Evolutionary conservation across 2,797 vertebrate genomes (phyloP).

Genomic region (Oryzias sinensis): DNA sequence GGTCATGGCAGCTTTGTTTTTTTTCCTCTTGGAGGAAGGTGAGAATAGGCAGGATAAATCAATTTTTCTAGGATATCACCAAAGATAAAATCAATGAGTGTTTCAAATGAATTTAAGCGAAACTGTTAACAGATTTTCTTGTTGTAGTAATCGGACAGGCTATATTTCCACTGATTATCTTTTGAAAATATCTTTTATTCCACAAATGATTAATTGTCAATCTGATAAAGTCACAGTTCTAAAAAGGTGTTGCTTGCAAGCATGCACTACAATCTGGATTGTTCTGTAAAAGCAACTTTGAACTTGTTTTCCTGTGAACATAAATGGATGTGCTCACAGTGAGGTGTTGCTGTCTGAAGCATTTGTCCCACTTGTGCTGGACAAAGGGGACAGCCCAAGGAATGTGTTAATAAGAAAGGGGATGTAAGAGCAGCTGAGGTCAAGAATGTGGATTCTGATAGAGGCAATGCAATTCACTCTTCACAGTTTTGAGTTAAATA

Average conservation of each 20-base stretch:
- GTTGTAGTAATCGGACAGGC: no score
- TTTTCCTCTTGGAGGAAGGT: no score
- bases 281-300: not conserved
- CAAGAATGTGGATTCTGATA: no score
- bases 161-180: no score
- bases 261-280: slow-evolving; percentile 10
- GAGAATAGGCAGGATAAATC: slow-evolving; percentile 25
- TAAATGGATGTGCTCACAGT: slow-evolving; percentile 3
- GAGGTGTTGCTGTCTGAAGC: slow-evolving; percentile 9
- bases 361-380: slow-evolving; percentile 2
- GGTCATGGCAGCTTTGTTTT: slow-evolving; percentile 45
- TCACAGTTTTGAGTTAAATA: slow-evolving; percentile 55
- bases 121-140: no score
- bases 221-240: not conserved
- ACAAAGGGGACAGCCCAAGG: slow-evolving; percentile 44
- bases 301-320: slow-evolving; percentile 1
- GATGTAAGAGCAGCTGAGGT: slow-evolving; percentile 47
- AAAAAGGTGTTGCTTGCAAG: slow-evolving; percentile 14
- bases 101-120: no score
- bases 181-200: no score
- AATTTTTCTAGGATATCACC: no score
- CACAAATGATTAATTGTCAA: not conserved
- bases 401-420: slow-evolving; percentile 42
- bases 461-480: no score
- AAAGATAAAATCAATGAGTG: slow-evolving; percentile 71